These are phyloP conservation scores for Brachyrhaphis roseni DNA, from an alignment of 2,797 vertebrate species.

Conservation along the genomic window DNA sequence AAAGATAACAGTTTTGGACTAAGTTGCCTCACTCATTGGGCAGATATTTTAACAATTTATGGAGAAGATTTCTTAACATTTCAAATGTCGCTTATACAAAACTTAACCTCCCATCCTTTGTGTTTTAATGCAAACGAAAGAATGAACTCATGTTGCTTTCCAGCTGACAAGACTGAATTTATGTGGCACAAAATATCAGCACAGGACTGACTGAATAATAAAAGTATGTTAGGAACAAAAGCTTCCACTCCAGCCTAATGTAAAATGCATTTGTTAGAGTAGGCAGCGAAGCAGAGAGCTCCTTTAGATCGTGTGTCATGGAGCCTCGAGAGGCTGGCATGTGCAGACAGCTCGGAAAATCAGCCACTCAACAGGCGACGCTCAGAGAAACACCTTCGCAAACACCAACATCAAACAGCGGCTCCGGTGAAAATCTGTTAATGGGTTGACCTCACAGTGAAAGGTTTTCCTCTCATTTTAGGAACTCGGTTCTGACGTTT, in stretches of 20 bases:
- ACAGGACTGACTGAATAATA: constrained; percentile 13
- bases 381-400: constrained; percentile 1
- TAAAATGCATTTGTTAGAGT: constrained; percentile 26
- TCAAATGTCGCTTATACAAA: background rate
- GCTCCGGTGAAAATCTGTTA: background rate
- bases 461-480: background rate
- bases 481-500: background rate
- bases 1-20: constrained; percentile 1
- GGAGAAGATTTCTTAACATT: constrained; percentile 1
- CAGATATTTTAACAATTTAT: constrained; percentile 15
- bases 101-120: constrained; percentile 8
- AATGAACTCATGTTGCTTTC: background rate
- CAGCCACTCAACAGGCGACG: constrained; percentile 23
- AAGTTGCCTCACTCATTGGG: constrained; percentile 21
- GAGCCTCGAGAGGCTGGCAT: constrained; percentile 18
- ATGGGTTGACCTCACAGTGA: background rate
- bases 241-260: constrained; percentile 34
- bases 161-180: constrained; percentile 10
- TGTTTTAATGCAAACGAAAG: background rate
- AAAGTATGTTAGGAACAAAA: constrained; percentile 22
- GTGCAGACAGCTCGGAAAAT: constrained; percentile 36
- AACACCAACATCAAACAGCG: background rate
- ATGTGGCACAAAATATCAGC: constrained; percentile 1
- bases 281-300: constrained; percentile 30
- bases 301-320: constrained; percentile 52